Evolutionary conservation across 2,113 vertebrate genomes (phyloP).

Genomic region (Orycteropus afer): DNA sequence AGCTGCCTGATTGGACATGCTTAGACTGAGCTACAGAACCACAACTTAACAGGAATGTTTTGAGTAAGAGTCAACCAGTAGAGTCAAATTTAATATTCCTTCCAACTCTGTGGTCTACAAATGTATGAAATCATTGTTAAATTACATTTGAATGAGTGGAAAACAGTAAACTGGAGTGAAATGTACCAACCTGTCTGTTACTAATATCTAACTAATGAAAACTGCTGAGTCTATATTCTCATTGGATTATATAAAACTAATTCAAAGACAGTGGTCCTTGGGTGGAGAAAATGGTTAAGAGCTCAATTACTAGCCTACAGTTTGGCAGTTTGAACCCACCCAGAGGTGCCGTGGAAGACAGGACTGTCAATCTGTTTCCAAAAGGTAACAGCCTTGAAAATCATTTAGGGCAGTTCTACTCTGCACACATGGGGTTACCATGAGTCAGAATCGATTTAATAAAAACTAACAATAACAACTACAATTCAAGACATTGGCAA

Average conservation of each 20-base stretch:
- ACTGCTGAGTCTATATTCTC: not conserved
- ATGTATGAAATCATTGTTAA: not conserved
- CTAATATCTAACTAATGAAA: not conserved
- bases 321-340: too few species aligned
- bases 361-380: not conserved
- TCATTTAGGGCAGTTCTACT: not conserved
- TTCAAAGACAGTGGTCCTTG: not conserved
- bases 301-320: not conserved
- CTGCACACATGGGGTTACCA: not conserved
- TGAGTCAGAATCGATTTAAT: not conserved
- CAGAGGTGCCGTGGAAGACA: too few species aligned
- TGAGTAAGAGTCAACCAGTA: rapidly evolving
- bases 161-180: not conserved
- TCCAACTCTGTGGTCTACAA: not conserved
- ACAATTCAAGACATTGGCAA: not conserved
- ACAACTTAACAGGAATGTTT: rapidly evolving
- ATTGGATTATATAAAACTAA: not conserved
- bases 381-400: not conserved
- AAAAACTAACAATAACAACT: not conserved
- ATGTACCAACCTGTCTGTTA: not conserved
- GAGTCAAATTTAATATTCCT: not conserved
- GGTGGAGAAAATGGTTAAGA: not conserved
- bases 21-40: too few species aligned
- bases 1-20: not conserved
- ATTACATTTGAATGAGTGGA: not conserved